These are phyloP conservation scores for Hydrochoerus hydrochaeris DNA, from an alignment of 2,113 vertebrate species.

Conservation along the genomic window DNA sequence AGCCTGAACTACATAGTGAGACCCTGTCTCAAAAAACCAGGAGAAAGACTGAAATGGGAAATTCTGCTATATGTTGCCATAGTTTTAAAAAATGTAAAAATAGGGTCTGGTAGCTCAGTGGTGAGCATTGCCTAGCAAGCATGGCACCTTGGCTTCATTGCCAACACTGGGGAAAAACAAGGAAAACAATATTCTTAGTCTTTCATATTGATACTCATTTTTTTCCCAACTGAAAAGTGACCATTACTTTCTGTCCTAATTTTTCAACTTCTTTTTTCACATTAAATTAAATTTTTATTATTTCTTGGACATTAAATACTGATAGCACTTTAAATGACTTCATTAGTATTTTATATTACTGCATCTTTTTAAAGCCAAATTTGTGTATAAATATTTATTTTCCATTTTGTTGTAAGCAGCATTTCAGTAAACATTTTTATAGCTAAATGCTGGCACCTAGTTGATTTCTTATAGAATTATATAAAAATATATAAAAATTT, in stretches of 20 bases:
- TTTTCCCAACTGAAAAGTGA: neutral
- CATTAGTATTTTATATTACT: neutral
- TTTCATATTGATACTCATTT: neutral
- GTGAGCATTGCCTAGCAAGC: neutral
- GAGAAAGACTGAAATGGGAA: neutral
- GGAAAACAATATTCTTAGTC: neutral
- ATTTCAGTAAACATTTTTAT: neutral
- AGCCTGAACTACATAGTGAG: neutral
- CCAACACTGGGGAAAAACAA: neutral
- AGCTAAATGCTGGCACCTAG: neutral
- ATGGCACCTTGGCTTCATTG: neutral
- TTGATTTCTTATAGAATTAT: neutral
- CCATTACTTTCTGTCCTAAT: rapidly evolving
- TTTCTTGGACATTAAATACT: neutral
- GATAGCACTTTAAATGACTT: neutral
- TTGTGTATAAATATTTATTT: neutral
- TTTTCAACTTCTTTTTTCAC: neutral
- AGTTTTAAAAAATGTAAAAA: neutral
- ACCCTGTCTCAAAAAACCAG: neutral
- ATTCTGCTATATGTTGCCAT: too few species aligned
- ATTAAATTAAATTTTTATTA: neutral
- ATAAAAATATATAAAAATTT: neutral
- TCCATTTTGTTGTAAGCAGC: rapidly evolving
- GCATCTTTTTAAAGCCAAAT: neutral
- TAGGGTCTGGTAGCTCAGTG: neutral